Percentiles rank a stretch among this genome's conserved stretches.
Conservation (phyloP, 2,113 vertebrate species). For the Chloropsis hardwickii region DNA sequence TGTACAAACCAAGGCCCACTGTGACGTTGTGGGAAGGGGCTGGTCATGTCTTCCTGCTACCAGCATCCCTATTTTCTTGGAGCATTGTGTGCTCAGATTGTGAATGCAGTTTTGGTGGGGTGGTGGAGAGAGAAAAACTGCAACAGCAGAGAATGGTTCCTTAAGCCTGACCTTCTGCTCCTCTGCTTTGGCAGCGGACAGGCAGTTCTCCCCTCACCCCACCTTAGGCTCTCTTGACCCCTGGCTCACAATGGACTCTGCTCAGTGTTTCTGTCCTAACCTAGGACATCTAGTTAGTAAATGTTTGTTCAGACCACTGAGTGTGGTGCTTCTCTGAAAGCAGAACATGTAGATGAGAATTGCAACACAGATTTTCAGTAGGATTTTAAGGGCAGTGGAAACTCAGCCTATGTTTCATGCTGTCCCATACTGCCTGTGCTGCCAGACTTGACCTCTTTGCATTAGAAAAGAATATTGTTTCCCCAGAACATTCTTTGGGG, state of each 20-base stretch:
- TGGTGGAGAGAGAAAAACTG: background rate
- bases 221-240: background rate
- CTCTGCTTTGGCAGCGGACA: accelerated
- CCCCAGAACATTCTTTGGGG: background rate
- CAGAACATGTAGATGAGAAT: background rate
- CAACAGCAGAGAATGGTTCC: background rate
- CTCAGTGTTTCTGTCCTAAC: background rate
- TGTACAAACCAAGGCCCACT: background rate
- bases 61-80: background rate
- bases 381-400: background rate
- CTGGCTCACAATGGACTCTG: conserved; percentile 8
- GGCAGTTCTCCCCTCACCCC: background rate
- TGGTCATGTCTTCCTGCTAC: background rate
- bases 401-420: background rate
- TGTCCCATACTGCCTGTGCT: background rate
- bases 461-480: background rate
- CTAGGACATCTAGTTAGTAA: background rate
- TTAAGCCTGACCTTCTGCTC: background rate
- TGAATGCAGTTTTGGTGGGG: background rate
- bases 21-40: background rate
- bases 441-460: background rate
- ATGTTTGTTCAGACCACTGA: conserved; percentile 35
- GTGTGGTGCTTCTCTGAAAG: background rate
- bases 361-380: conserved; percentile 17
- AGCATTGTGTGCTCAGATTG: background rate